Percentiles rank a stretch among this genome's conserved stretches.
Evolutionary conservation across 1,140 invertebrate genomes (phyloP).

Genomic region (Aphelenchoides avenae): DNA sequence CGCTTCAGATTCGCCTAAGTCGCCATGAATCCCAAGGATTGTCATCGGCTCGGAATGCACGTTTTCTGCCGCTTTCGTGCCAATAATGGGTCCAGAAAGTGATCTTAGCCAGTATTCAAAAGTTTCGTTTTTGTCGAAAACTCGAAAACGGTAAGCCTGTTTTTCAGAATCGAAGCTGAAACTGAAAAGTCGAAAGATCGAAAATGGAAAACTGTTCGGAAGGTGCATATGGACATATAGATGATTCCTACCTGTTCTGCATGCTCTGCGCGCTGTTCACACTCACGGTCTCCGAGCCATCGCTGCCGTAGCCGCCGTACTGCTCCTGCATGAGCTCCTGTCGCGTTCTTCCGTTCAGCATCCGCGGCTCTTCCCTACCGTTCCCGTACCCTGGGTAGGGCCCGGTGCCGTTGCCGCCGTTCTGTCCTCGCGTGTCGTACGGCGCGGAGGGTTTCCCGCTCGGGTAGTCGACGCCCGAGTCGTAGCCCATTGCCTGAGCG

Average conservation of each 20-base stretch:
- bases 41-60: too few species aligned
- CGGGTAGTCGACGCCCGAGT: neutral
- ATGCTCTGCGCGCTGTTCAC: conserved; percentile 52
- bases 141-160: too few species aligned
- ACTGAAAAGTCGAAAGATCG: too few species aligned
- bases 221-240: too few species aligned
- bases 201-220: too few species aligned
- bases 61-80: too few species aligned
- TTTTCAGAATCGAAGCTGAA: too few species aligned
- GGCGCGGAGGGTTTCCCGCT: neutral
- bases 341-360: neutral
- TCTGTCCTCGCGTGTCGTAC: neutral
- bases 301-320: conserved; percentile 52
- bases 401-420: conserved; percentile 8
- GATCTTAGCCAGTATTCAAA: too few species aligned
- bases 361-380: conserved; percentile 17
- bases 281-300: conserved; percentile 54
- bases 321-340: conserved; percentile 40
- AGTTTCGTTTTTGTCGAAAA: too few species aligned
- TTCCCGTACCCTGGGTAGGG: neutral
- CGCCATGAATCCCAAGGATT: too few species aligned
- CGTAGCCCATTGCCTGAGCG: neutral
- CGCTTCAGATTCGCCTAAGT: too few species aligned
- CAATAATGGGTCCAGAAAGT: too few species aligned
- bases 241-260: conserved; percentile 50